phyloP scores from a whole-genome alignment of 1,140 invertebrate genomes.

The Conus betulinus region DNA sequence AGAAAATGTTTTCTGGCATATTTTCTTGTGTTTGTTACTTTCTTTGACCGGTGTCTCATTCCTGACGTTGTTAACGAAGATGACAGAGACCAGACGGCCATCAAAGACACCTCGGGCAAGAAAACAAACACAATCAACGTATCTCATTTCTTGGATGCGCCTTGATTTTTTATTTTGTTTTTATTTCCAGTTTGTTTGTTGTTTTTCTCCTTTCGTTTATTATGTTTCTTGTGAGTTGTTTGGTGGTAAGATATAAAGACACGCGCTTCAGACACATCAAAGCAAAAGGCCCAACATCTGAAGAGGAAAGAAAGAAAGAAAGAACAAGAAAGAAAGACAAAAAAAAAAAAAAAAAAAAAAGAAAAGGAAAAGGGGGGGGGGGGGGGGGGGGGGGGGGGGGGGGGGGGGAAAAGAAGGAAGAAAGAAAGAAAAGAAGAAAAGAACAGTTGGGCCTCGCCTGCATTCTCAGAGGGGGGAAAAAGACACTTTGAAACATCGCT shows the following conservation, averaged over 20 bases:
- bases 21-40: no score
- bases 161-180: no score
- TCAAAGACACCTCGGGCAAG: background rate
- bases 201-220: background rate
- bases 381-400: background rate
- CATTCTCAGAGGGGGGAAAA: slow-evolving; percentile 1
- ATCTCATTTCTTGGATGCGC: no score
- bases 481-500: background rate
- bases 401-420: background rate
- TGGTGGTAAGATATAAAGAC: background rate
- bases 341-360: background rate
- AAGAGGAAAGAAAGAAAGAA: background rate
- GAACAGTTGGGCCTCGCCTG: no score
- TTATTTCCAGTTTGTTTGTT: no score
- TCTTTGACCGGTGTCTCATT: no score
- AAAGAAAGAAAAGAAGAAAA: background rate
- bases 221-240: background rate
- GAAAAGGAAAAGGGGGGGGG: background rate
- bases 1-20: background rate
- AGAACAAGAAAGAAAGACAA: background rate
- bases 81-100: no score
- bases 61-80: no score
- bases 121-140: no score
- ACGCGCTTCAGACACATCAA: background rate
- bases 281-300: background rate